Evolutionary conservation across 1,140 invertebrate species (phyloP).

Genomic region (Branchinecta lynchi): DNA sequence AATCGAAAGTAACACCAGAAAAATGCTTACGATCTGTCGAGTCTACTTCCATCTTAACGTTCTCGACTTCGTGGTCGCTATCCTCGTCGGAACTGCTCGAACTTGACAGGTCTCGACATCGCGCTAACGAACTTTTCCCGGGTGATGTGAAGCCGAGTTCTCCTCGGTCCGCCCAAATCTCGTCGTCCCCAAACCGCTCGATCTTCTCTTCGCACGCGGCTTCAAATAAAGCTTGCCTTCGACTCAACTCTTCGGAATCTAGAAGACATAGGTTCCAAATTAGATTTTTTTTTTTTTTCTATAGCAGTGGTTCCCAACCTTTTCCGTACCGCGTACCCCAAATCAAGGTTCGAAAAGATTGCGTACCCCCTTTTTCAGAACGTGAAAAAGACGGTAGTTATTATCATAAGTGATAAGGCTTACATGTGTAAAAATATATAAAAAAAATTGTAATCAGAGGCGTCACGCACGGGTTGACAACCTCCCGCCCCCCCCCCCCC

Average conservation of each 20-base stretch:
- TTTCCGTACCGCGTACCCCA: too few relatives aligned
- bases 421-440: too few relatives aligned
- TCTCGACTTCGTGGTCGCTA: neutral
- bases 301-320: too few relatives aligned
- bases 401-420: too few relatives aligned
- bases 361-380: too few relatives aligned
- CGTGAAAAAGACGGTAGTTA: too few relatives aligned
- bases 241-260: neutral
- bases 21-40: neutral
- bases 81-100: neutral
- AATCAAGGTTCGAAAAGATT: too few relatives aligned
- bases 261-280: neutral
- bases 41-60: conserved; percentile 1
- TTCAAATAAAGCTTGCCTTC: neutral
- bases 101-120: neutral
- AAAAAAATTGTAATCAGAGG: too few relatives aligned
- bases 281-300: too few relatives aligned
- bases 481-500: too few relatives aligned
- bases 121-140: neutral
- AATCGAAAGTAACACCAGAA: neutral
- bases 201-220: neutral
- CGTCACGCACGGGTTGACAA: too few relatives aligned
- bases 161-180: neutral
- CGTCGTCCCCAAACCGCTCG: neutral
- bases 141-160: neutral